Base-by-base conservation (phyloP, 2,888 invertebrate species). In the Nomada lathburiana region DNA sequence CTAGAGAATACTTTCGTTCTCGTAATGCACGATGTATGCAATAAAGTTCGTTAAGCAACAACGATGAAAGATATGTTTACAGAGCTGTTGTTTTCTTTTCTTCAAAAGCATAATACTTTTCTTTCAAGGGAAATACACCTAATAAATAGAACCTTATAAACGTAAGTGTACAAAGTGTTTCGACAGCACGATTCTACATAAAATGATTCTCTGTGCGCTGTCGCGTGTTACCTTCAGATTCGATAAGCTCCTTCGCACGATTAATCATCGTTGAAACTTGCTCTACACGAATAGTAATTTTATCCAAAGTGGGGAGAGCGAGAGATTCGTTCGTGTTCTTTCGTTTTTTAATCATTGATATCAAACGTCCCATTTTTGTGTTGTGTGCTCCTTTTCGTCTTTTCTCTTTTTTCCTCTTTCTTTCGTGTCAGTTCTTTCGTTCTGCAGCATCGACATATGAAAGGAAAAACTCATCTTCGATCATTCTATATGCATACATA, bases 401-500 rank as follows among this genome's bases (percentile, higher is more conserved):
- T n/a, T 26, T 26, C 42, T 63, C 13, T 2, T 5, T 52, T 29
- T 29, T 53, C 1, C 1, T 29, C 29, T 29, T 52, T 29, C 13
- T 72, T 55, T 26, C 23, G 2, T 16, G 16, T 50, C 16, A 7
- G 9, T 4, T 42, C 18, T 18, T 64, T 52, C 64, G 16, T 26
- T 44, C 36, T 57, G 60, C 76, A 72, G 76, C 80, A 70, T 76
- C 73, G 75, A 86, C 80, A 76, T 69, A 70, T 72, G 80, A 76
- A 71, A 70, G 67, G 65, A 67, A 80, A 80, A 69, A 68, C 52
- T 74, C 70, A 64, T 79, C 76, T 72, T 73, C 83, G 83, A 84
- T 50, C 75, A 86, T 76, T 62, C 76, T 80, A 74, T 85, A 83
- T 82, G 82, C 80, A 77, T 72, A 83, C 83, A 83, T 82, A 82